Conservation (phyloP, 1,140 invertebrate genomes). For the Diabrotica virgifera region DNA sequence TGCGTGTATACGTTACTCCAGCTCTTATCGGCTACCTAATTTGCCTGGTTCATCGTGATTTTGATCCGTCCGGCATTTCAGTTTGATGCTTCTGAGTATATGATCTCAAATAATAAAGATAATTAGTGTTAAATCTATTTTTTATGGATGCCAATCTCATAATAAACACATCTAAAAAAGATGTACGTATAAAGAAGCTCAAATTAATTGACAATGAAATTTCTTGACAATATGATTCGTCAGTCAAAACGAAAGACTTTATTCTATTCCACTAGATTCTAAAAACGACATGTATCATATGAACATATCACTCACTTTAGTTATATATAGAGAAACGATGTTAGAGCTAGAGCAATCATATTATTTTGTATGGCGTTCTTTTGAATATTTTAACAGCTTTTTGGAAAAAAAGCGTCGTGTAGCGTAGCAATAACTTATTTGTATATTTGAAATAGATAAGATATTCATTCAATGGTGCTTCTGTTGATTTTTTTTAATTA, state of each 20-base stretch:
- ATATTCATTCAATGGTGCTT: slow-evolving; percentile 29
- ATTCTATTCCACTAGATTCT: slow-evolving; percentile 1
- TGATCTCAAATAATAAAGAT: no score
- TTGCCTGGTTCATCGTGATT: no score
- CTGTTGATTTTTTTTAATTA: slow-evolving; percentile 27
- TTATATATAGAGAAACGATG: slow-evolving; percentile 14
- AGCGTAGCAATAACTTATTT: slow-evolving; percentile 39
- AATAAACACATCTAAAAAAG: no score
- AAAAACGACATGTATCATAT: slow-evolving; percentile 16
- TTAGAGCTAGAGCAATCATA: neutral
- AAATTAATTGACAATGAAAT: no score
- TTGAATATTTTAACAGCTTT: slow-evolving; percentile 22
- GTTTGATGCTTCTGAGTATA: no score
- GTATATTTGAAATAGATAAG: slow-evolving; percentile 37
- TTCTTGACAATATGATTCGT: no score
- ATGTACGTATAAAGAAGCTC: no score
- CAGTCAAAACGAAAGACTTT: neutral
- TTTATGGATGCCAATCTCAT: no score
- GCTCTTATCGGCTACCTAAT: no score
- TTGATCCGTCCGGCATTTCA: no score
- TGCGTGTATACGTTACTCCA: no score
- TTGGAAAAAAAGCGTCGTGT: slow-evolving; percentile 20
- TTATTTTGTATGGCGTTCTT: slow-evolving; percentile 10
- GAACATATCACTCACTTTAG: slow-evolving; percentile 14
- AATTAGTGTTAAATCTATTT: no score